Conservation (phyloP, 2,113 vertebrate species). For the Daboia siamensis region DNA sequence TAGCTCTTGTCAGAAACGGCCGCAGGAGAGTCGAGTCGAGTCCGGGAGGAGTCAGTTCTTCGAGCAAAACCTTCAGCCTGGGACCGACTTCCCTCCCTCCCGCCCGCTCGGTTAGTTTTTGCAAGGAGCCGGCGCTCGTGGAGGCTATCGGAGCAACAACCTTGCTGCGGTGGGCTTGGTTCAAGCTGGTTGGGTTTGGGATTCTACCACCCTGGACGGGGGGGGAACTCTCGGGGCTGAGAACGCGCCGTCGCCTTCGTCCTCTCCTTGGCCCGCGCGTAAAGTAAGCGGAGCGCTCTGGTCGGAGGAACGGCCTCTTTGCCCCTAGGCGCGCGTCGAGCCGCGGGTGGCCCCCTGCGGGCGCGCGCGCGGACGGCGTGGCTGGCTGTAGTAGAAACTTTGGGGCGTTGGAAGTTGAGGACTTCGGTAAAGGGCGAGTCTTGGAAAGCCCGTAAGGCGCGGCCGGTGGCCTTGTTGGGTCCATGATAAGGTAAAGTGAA, state of each 20-base stretch:
- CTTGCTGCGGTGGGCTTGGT: slow-evolving; percentile 1
- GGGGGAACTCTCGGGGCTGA: neutral
- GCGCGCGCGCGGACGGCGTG: neutral
- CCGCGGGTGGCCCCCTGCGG: neutral
- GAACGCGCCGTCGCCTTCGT: neutral
- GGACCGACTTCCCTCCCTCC: neutral
- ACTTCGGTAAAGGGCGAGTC: neutral
- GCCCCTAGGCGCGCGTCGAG: neutral
- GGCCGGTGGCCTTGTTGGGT: neutral
- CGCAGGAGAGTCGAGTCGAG: neutral
- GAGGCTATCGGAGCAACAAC: rapidly evolving
- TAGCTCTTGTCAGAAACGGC: neutral
- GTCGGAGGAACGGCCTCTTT: neutral
- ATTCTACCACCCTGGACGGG: neutral
- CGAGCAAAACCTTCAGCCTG: neutral
- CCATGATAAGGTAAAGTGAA: too few species aligned
- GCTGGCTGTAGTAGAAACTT: neutral
- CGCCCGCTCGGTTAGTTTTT: neutral
- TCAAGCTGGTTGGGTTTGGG: neutral
- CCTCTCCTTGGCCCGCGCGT: neutral
- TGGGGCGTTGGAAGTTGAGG: neutral
- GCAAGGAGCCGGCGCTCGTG: neutral
- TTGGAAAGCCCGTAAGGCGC: neutral
- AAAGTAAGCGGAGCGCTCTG: neutral
- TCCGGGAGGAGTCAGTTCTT: neutral